Base-by-base conservation (phyloP, 2,888 invertebrate species). In the Catocala fraxini region DNA sequence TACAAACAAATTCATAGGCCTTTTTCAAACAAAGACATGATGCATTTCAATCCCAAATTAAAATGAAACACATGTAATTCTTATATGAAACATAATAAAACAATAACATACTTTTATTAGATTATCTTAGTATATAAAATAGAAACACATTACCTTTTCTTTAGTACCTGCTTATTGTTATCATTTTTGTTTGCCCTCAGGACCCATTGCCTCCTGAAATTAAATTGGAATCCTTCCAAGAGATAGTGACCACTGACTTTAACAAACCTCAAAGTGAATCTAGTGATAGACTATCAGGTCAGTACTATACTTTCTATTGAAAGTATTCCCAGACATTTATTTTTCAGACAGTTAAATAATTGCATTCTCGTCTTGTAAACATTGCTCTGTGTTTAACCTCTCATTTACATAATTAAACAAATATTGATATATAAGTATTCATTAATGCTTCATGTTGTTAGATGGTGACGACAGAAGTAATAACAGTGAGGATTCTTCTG, bases 221-320 rank as follows among this genome's bases (percentile, higher is more conserved):
- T 12, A 90, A 89, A 65, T 67, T 87, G 54, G 90, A 90, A 70
- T 65, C 79, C 13, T 65, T 53, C 11, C 70, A 73, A 51, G 85
- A 86, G 39, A 81, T 79, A 71, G 49, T 76, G 45, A 66, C 63
- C 25, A 81, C 78, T 61, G 79, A 82, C 13, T 81, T 78, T 54
- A 76, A 64, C 47, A 77, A 75, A 69, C 55, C 75, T 15, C 70
- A 73, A 4, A 79, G 72, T 68, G 84, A 82, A 55, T 65, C 65
- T 10, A 77, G 71, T 64, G 84, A 86, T 33, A 77, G 77, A 59
- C 66, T 83, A 51, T 85, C 88, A 75, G 85, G 90, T 89, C 79
- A 68, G 48, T 1, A 25, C 25, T 3, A 1, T 25, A 25, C 25
- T 25, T 25, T 25, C 25, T 3, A 25, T 25, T 25, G 25, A 15